Percentiles rank a stretch among this genome's conserved stretches.
Evolutionary conservation across 2,113 vertebrate species (phyloP).

Genomic region (Perca flavescens): DNA sequence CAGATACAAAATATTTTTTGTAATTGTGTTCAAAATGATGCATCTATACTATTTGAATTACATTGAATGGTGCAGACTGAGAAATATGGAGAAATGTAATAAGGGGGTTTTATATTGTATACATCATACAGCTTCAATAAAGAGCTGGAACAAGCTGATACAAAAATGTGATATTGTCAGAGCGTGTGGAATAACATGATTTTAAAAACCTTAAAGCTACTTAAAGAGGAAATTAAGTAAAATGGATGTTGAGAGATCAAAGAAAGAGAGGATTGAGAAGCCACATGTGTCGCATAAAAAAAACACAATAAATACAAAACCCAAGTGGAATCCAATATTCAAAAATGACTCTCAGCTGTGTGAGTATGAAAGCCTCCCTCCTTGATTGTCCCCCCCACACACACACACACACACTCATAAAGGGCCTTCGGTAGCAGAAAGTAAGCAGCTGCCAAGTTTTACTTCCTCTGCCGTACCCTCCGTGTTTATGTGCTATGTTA

Average conservation of each 20-base stretch:
- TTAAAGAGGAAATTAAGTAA: background rate
- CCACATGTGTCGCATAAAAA: background rate
- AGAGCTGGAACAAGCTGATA: background rate
- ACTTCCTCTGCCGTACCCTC: constrained; percentile 60
- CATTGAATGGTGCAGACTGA: background rate
- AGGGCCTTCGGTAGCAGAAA: constrained; percentile 24
- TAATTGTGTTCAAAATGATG: too few relatives aligned
- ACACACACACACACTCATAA: background rate
- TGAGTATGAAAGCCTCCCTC: background rate
- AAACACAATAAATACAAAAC: constrained; percentile 1
- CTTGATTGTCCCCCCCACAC: background rate
- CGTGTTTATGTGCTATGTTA: constrained; percentile 53
- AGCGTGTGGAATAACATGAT: background rate
- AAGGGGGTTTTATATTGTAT: too few relatives aligned
- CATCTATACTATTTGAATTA: background rate
- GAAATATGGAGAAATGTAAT: background rate
- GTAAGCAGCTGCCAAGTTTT: constrained; percentile 56
- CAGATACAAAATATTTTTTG: background rate
- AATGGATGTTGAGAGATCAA: background rate
- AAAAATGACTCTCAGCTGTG: constrained; percentile 15
- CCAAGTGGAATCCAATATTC: constrained; percentile 2
- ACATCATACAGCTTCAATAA: background rate
- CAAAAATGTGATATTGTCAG: background rate
- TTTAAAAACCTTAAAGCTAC: background rate
- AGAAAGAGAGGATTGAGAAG: background rate